Evolutionary conservation across 2,113 vertebrate genomes (phyloP).

Genomic region (Lepidothrix coronata): DNA sequence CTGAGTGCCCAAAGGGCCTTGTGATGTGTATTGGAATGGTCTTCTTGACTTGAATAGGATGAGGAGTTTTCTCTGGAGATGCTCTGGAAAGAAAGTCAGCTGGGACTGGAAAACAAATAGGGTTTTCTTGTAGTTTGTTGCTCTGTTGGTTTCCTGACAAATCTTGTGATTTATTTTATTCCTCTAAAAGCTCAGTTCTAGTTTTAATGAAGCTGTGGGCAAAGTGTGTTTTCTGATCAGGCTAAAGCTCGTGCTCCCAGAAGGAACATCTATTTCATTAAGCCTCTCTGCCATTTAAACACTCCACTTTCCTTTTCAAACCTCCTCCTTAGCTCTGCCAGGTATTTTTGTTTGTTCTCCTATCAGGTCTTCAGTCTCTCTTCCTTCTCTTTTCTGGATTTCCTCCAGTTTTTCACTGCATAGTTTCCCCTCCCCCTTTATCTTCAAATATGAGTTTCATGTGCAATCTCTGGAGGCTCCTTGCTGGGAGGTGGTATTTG

Average conservation of each 20-base stretch:
- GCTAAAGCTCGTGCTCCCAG: neutral
- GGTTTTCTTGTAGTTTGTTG: neutral
- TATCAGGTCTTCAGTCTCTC: neutral
- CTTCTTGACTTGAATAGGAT: neutral
- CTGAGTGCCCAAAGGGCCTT: neutral
- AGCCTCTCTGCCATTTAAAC: neutral
- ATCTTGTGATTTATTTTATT: conserved; percentile 9
- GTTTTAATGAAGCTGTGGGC: neutral
- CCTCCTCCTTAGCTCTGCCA: neutral
- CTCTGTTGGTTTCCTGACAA: neutral
- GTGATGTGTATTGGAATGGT: neutral
- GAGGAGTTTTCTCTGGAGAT: neutral
- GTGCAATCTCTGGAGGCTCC: neutral
- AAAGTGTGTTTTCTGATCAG: neutral
- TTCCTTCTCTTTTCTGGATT: neutral
- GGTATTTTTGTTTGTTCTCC: neutral
- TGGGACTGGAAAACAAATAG: neutral
- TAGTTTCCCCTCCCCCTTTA: neutral
- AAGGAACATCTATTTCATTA: neutral
- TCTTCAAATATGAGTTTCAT: neutral
- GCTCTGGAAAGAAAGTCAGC: neutral
- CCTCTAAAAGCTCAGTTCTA: neutral
- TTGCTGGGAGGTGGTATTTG: neutral
- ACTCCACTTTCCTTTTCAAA: neutral
- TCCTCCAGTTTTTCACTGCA: neutral